Percentiles rank a stretch among this genome's conserved stretches.
phyloP scores from a whole-genome alignment of 2,888 invertebrate genomes.

The Cyaniris semiargus region DNA sequence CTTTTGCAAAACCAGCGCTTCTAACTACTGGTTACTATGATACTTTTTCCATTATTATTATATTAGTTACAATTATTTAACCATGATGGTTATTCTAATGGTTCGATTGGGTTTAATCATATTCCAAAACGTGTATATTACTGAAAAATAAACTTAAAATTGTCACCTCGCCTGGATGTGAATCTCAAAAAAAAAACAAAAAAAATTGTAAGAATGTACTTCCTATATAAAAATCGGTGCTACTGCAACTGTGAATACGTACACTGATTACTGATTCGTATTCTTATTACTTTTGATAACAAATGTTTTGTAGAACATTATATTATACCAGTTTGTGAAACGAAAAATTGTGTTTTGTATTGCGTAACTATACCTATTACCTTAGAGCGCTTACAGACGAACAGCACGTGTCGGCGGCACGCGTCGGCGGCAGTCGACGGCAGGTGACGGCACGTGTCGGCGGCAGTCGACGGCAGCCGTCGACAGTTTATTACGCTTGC shows the following conservation, averaged over 20 bases:
- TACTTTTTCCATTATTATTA: background rate
- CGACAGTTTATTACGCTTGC: too few relatives aligned
- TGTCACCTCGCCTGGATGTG: background rate
- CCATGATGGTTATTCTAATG: background rate
- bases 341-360: background rate
- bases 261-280: background rate
- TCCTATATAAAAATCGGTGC: background rate
- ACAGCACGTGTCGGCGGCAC: too few relatives aligned
- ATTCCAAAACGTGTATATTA: background rate
- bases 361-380: background rate
- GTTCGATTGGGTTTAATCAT: too few relatives aligned
- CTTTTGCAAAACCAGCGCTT: background rate
- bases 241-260: background rate
- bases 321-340: background rate
- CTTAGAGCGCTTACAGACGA: too few relatives aligned
- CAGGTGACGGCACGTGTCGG: too few relatives aligned
- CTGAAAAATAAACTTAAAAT: background rate
- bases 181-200: background rate
- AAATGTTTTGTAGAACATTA: background rate
- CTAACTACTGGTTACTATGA: background rate
- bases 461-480: too few relatives aligned
- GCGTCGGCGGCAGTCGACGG: too few relatives aligned
- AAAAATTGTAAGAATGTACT: background rate
- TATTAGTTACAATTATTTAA: background rate
- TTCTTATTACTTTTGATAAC: conserved; percentile 1